Conservation (phyloP, 2,888 invertebrate species). For the Drosophila picticornis region DNA sequence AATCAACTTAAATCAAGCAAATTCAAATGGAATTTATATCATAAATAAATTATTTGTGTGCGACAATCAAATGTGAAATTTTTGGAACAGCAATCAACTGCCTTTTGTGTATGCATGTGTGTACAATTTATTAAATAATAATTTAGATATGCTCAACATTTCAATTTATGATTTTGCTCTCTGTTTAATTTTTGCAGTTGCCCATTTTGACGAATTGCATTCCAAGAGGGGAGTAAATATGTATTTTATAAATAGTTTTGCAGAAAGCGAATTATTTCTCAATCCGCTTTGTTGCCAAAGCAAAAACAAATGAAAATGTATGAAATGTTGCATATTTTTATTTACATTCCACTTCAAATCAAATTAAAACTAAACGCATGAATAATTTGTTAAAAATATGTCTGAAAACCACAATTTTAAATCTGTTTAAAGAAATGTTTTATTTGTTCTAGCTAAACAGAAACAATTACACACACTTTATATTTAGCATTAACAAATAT, state of each 20-base stretch:
- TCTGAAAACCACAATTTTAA: background rate
- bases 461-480: background rate
- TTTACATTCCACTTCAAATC: background rate
- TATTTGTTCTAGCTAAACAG: background rate
- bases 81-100: background rate
- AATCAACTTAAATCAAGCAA: constrained; percentile 7
- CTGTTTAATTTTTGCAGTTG: background rate
- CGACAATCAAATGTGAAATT: constrained; percentile 15
- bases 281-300: background rate
- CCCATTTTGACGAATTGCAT: constrained; percentile 1
- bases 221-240: background rate
- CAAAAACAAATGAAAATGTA: background rate
- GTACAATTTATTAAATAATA: constrained; percentile 13
- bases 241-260: constrained; percentile 8
- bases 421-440: background rate
- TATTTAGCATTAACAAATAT: constrained; percentile 5
- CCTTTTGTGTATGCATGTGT: background rate
- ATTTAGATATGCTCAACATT: constrained; percentile 1
- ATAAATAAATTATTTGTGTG: constrained; percentile 13
- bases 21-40: constrained; percentile 14
- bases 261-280: background rate
- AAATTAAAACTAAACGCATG: background rate
- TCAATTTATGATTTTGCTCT: constrained; percentile 16
- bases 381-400: background rate
- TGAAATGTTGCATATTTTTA: background rate